A percentile compares a stretch with the other conserved stretches of the same genome.
Conservation (phyloP, 2,797 vertebrate species). For the Eupleurogrammus muticus region DNA sequence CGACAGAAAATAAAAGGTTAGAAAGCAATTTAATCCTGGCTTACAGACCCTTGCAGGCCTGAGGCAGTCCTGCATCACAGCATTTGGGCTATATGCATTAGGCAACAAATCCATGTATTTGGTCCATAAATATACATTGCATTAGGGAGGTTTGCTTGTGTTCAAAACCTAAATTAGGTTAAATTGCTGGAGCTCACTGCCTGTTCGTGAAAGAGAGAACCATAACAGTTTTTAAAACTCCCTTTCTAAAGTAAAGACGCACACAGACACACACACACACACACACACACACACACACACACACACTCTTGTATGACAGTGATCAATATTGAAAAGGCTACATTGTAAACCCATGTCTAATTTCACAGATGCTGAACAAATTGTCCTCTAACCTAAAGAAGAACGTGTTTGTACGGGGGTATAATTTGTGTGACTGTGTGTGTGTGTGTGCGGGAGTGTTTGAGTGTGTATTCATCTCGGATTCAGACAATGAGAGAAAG, state of each 20-base stretch:
- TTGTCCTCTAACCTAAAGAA: constrained; percentile 77
- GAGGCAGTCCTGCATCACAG: constrained; percentile 21
- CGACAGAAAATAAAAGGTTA: constrained; percentile 18
- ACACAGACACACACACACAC: constrained; percentile 1
- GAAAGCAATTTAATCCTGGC: constrained; percentile 14
- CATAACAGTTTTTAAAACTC: constrained; percentile 18
- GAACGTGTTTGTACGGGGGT: constrained; percentile 59
- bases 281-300: neutral
- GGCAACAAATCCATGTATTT: neutral
- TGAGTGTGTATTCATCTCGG: constrained; percentile 62
- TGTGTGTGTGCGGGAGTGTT: constrained; percentile 16
- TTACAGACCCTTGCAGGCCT: constrained; percentile 17
- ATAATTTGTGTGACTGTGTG: constrained; percentile 44
- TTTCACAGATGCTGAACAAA: constrained; percentile 84
- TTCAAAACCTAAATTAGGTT: constrained; percentile 36
- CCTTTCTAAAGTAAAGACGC: constrained; percentile 30
- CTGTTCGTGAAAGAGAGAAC: constrained; percentile 17
- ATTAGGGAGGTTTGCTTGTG: constrained; percentile 3
- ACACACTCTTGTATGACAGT: constrained; percentile 63
- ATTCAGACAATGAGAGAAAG: constrained; percentile 79
- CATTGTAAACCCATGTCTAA: constrained; percentile 80
- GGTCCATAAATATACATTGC: constrained; percentile 34
- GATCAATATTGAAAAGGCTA: constrained; percentile 79
- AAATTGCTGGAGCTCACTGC: neutral
- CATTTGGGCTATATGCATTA: constrained; percentile 8